Evolutionary conservation across 2,113 vertebrate genomes (phyloP).

Genomic region (Eurypyga helias): DNA sequence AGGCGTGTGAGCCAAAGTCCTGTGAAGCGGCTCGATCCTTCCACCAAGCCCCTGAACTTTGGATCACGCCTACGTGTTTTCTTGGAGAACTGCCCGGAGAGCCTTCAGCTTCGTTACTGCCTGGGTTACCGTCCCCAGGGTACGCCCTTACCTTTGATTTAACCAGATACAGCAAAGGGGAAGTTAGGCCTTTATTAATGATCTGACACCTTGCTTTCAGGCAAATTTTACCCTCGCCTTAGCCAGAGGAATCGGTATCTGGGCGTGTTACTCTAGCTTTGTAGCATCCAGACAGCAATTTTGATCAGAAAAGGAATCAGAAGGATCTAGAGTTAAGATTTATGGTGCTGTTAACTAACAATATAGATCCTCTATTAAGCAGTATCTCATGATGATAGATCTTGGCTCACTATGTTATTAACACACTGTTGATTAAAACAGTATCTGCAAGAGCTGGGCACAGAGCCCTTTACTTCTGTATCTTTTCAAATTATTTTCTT

Average conservation of each 20-base stretch:
- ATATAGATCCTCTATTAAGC: neutral
- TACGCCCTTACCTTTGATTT: neutral
- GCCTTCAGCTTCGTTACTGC: neutral
- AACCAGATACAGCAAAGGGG: neutral
- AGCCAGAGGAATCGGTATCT: neutral
- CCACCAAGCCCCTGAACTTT: neutral
- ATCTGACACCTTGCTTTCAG: neutral
- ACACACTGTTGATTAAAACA: neutral
- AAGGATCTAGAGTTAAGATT: neutral
- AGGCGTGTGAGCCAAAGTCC: neutral
- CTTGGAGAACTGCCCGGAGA: neutral
- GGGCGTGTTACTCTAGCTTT: neutral
- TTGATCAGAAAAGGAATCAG: neutral
- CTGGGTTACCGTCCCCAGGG: neutral
- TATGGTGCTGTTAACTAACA: neutral
- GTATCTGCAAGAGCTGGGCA: neutral
- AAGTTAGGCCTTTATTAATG: neutral
- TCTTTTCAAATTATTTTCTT: neutral
- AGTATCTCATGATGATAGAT: neutral
- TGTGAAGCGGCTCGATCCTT: neutral
- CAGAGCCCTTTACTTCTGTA: neutral
- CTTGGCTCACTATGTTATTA: neutral
- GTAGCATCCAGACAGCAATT: neutral
- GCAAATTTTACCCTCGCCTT: neutral
- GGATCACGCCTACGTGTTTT: neutral